Conservation (phyloP, 1,140 invertebrate species). For the Telenomus remus region DNA sequence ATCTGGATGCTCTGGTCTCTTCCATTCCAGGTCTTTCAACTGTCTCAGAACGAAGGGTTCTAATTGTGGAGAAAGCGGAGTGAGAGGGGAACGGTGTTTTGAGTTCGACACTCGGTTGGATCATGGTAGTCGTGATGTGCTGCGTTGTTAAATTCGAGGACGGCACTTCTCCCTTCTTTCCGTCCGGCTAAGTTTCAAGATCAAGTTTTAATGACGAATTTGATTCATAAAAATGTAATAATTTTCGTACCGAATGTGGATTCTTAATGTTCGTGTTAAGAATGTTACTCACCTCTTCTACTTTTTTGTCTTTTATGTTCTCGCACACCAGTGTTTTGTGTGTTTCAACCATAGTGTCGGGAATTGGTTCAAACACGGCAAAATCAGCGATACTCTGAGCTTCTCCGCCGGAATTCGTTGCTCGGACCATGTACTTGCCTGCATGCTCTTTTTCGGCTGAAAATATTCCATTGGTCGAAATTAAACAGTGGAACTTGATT, state of each 20-base stretch:
- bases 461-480: conserved; percentile 12
- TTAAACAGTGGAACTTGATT: too few species aligned
- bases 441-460: conserved; percentile 79
- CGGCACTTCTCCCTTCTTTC: conserved; percentile 66
- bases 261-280: too few species aligned
- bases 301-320: conserved; percentile 72
- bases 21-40: conserved; percentile 43
- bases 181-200: conserved; percentile 61
- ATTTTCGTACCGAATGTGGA: too few species aligned
- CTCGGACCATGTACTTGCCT: conserved; percentile 84
- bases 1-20: conserved; percentile 62
- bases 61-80: conserved; percentile 62
- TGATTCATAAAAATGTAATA: neutral
- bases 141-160: conserved; percentile 66
- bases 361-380: conserved; percentile 82
- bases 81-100: conserved; percentile 64
- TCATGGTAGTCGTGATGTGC: conserved; percentile 68
- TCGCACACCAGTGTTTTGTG: conserved; percentile 81
- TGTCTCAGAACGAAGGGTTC: conserved; percentile 62
- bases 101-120: conserved; percentile 66
- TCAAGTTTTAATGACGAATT: neutral
- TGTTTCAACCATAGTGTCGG: conserved; percentile 81
- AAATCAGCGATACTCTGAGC: conserved; percentile 86
- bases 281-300: conserved; percentile 67
- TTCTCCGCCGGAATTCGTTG: conserved; percentile 84